Evolutionary conservation across 2,113 vertebrate genomes (phyloP).

Genomic region (Hiodon alosoides): DNA sequence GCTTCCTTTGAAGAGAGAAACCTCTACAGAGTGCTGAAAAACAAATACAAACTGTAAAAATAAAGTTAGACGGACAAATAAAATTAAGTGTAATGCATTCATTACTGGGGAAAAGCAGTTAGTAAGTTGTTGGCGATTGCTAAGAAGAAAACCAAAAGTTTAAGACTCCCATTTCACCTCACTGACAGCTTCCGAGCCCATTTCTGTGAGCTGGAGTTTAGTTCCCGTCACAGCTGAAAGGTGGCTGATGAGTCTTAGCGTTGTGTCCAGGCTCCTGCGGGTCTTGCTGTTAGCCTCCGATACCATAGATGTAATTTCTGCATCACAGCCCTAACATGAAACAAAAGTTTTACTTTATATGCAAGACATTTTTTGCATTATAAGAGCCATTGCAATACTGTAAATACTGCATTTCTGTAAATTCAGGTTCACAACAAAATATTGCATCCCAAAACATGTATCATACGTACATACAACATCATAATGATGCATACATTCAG

Average conservation of each 20-base stretch:
- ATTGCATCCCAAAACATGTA: too few relatives aligned
- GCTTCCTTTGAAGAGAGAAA: slow-evolving; percentile 62
- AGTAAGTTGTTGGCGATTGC: background rate
- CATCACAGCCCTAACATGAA: slow-evolving; percentile 76
- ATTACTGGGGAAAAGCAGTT: background rate
- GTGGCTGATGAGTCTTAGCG: slow-evolving; percentile 57
- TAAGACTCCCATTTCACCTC: slow-evolving; percentile 38
- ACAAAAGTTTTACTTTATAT: slow-evolving; percentile 4
- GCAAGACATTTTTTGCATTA: too few relatives aligned
- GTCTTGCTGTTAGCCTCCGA: slow-evolving; percentile 74
- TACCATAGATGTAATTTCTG: slow-evolving; percentile 88
- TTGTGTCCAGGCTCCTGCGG: slow-evolving; percentile 56
- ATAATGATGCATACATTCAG: too few relatives aligned
- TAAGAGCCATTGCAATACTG: too few relatives aligned
- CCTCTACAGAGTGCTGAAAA: slow-evolving; percentile 53
- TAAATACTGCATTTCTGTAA: too few relatives aligned
- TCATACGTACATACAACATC: too few relatives aligned
- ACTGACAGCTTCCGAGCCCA: slow-evolving; percentile 38
- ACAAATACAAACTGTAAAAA: background rate
- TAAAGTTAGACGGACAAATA: too few relatives aligned
- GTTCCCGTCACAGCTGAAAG: slow-evolving; percentile 65
- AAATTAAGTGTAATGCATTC: background rate
- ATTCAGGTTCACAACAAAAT: too few relatives aligned
- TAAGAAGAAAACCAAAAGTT: background rate
- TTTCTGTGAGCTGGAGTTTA: slow-evolving; percentile 52